A percentile compares a stretch with the other conserved stretches of the same genome.
phyloP scores from a whole-genome alignment of 2,888 invertebrate species.

The Ornithoptera priamus region DNA sequence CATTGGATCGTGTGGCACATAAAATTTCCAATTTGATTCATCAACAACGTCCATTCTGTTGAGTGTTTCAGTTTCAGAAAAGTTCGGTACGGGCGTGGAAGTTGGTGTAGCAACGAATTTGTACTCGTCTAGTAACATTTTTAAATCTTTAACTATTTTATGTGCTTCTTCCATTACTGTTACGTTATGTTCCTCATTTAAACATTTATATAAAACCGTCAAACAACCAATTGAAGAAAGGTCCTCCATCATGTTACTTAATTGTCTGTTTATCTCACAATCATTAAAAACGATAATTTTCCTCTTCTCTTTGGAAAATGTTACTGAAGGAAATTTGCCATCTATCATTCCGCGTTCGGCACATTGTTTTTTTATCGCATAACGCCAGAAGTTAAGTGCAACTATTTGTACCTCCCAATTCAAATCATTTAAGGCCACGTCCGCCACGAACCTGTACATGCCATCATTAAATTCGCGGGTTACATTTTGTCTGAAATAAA shows the following conservation, averaged over 20 bases:
- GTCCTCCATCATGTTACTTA: constrained; percentile 83
- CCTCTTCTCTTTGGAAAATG: constrained; percentile 87
- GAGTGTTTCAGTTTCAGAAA: background rate
- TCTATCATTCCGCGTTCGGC: constrained; percentile 90
- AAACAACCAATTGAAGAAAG: constrained; percentile 85
- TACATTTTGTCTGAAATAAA: constrained; percentile 83
- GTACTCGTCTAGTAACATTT: constrained; percentile 72
- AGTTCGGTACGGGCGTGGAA: background rate
- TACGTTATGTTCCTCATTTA: constrained; percentile 82
- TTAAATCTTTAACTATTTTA: constrained; percentile 67
- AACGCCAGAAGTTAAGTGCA: constrained; percentile 86
- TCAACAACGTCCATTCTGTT: constrained; percentile 2
- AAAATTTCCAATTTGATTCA: background rate
- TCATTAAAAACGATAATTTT: constrained; percentile 88
- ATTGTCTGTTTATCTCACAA: constrained; percentile 82
- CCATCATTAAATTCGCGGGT: constrained; percentile 64
- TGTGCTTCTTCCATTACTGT: constrained; percentile 82
- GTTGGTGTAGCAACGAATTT: constrained; percentile 47
- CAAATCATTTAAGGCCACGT: constrained; percentile 84
- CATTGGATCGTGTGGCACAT: constrained; percentile 17
- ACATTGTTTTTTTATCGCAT: constrained; percentile 82
- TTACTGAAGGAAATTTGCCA: constrained; percentile 87
- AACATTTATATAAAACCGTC: constrained; percentile 83
- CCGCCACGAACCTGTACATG: constrained; percentile 80
- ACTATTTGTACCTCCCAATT: constrained; percentile 91